phyloP scores from a whole-genome alignment of 92 coral and sea anemone species.

The Heliopora coerulea region DNA sequence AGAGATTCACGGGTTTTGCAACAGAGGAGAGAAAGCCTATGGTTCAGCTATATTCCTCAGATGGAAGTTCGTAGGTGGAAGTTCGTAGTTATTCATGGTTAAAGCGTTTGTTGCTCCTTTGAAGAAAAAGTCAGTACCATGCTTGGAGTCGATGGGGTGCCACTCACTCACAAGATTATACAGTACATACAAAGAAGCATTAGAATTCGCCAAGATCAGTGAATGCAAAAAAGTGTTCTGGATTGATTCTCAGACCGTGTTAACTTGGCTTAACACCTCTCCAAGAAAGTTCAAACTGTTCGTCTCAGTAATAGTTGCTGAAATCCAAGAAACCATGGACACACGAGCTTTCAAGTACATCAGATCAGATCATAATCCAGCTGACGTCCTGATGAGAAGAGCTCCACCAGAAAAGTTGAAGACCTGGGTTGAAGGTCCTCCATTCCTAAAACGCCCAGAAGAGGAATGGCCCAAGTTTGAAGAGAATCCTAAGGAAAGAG shows the following conservation, averaged over 20 bases:
- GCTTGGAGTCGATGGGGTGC: slow-evolving; percentile 42
- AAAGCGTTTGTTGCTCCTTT: slow-evolving; percentile 48
- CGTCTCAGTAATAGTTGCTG: slow-evolving; percentile 2
- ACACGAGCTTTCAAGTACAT: neutral
- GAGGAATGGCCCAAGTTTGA: too few relatives aligned
- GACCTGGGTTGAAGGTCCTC: too few relatives aligned
- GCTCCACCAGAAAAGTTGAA: too few relatives aligned
- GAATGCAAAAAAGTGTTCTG: slow-evolving; percentile 29
- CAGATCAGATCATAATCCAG: neutral
- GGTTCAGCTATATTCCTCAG: slow-evolving; percentile 53
- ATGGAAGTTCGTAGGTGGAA: slow-evolving; percentile 36
- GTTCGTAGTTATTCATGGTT: slow-evolving; percentile 38
- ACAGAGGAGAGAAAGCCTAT: slow-evolving; percentile 50
- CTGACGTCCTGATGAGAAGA: neutral
- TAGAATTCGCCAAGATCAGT: neutral
- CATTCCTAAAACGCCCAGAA: too few relatives aligned
- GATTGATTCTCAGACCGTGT: slow-evolving; percentile 2
- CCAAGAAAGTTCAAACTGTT: slow-evolving; percentile 13
- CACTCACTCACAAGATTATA: slow-evolving; percentile 31
- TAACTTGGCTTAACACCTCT: slow-evolving; percentile 3
- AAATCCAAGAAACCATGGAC: neutral
- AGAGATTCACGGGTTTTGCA: slow-evolving; percentile 54
- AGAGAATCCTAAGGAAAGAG: too few relatives aligned
- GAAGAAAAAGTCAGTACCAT: slow-evolving; percentile 38
- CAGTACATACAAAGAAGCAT: neutral